These are phyloP conservation scores for Cyprinodon diabolis DNA, from an alignment of 2,797 vertebrate species.

Conservation along the genomic window DNA sequence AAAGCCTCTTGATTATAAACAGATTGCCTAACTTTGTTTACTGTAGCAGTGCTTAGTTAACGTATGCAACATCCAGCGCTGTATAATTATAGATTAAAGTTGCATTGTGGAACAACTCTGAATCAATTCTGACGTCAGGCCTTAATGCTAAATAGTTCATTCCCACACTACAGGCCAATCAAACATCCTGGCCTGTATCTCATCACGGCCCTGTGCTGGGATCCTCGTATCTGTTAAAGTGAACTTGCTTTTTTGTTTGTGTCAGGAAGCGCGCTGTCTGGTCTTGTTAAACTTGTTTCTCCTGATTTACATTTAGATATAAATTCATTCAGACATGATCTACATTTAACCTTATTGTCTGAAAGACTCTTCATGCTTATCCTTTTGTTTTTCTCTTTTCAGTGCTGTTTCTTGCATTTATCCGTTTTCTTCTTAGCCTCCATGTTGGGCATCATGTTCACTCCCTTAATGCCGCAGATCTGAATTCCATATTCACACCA, in stretches of 20 bases:
- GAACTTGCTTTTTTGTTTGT: too few relatives aligned
- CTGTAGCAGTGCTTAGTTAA: not conserved
- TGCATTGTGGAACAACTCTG: not conserved
- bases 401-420: conserved; percentile 15
- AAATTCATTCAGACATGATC: not conserved
- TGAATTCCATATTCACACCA: conserved; percentile 50
- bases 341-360: not conserved
- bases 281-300: not conserved
- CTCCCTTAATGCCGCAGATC: conserved; percentile 15
- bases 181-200: not conserved
- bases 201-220: not conserved
- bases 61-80: not conserved
- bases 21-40: too few relatives aligned
- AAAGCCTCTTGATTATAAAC: not conserved
- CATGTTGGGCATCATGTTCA: conserved; percentile 29
- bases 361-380: not conserved
- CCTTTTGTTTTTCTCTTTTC: not conserved
- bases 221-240: not conserved
- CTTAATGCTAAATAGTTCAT: not conserved
- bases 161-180: not conserved
- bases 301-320: not conserved
- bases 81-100: not conserved
- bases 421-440: conserved; percentile 21
- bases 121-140: not conserved
- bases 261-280: not conserved